Evolutionary conservation across 1,140 invertebrate genomes (phyloP).

Genomic region (Yoshiicerus persimilis): DNA sequence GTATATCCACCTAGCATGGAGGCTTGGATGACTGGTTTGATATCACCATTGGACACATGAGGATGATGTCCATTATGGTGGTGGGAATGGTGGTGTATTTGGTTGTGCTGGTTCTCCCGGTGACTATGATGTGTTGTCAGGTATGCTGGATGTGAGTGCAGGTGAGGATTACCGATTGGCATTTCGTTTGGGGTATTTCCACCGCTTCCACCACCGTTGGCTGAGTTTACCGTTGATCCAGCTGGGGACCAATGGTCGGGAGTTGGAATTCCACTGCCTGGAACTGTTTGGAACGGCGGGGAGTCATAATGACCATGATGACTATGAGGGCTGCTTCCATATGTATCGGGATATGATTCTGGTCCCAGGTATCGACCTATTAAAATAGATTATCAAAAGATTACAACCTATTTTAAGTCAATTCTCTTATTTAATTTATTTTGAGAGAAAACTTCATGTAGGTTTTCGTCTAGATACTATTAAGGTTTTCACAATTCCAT

Average conservation of each 20-base stretch:
- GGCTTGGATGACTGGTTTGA: slow-evolving; percentile 72
- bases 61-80: slow-evolving; percentile 47
- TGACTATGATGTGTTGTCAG: slow-evolving; percentile 50
- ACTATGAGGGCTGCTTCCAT: slow-evolving; percentile 58
- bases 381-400: slow-evolving; percentile 46
- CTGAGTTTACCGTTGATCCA: slow-evolving; percentile 26
- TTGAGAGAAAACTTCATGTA: too few relatives aligned
- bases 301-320: slow-evolving; percentile 62
- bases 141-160: slow-evolving; percentile 49
- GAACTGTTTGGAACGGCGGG: slow-evolving; percentile 76
- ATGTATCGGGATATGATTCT: slow-evolving; percentile 66
- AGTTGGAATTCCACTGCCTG: slow-evolving; percentile 62
- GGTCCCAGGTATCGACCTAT: slow-evolving; percentile 61
- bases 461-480: too few relatives aligned
- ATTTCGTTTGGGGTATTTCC: slow-evolving; percentile 52
- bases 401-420: neutral
- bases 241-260: slow-evolving; percentile 54
- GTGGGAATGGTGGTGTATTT: slow-evolving; percentile 49
- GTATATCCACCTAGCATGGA: slow-evolving; percentile 71
- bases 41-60: slow-evolving; percentile 58
- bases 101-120: slow-evolving; percentile 42
- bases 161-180: slow-evolving; percentile 40
- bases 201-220: slow-evolving; percentile 39
- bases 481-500: neutral
- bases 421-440: neutral